Base-by-base conservation (phyloP, 2,888 invertebrate genomes). In the Eueremaeus valkanovi region DNA sequence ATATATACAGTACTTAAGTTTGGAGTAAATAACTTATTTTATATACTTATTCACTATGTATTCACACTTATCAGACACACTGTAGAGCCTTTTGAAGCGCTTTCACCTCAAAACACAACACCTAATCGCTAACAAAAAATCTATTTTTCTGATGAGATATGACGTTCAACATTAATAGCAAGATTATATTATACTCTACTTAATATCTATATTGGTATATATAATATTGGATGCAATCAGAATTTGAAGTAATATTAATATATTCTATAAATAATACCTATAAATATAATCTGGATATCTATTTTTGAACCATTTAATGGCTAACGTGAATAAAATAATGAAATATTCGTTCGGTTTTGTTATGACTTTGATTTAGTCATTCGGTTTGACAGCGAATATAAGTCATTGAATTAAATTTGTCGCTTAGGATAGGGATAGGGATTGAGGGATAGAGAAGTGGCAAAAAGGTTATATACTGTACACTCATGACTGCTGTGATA, bases 361-460 rank as follows among this genome's bases (percentile, higher is more conserved):
- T 61, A 5, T 27, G 61, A 31, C 29, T 61, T 61, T 61, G 61
- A 61, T 61, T 61, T 31, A 61, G 61, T 61, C 13, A 31, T 61
- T 61, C 61, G 31, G 16, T 31, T 61, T 61, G 29, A 55, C 55
- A 33, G 33, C 33, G 31, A 16, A 61, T 33, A 61, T 61, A 61
- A 61, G 61, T 61, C 61, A 61, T 61, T 61, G 61, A 61, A 61
- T 61, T 61, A 58, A 58, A 58, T 24, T 58, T 58, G 58, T 58
- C 58, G 29, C 24, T 61, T 61, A 31, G 31, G n/a, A 31, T 16
- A 16, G 8, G 45, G 9, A 45, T 45, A 45, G 9, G 45, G 21
- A 42, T 11, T 42, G 42, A 42, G 42, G 13, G 42, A 42, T 8
- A 42, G 42, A 42, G 42, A 42, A n/a, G n/a, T n/a, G n/a, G n/a